A percentile compares a stretch with the other conserved stretches of the same genome.
Evolutionary conservation across 2,113 vertebrate species (phyloP).

Genomic region (Desmodus rotundus): DNA sequence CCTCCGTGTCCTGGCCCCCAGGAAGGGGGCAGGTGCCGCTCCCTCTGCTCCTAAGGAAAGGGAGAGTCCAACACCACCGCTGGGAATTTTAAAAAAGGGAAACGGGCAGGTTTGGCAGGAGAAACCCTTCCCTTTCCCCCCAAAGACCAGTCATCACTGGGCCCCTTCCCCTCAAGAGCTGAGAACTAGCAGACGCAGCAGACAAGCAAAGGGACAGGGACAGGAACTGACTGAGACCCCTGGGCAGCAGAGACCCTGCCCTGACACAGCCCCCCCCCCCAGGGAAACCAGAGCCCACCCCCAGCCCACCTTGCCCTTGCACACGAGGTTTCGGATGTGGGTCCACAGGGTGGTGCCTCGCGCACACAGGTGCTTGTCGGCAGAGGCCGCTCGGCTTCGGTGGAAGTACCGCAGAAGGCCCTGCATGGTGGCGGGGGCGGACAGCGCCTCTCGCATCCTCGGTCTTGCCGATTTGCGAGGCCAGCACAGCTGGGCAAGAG

Average conservation of each 20-base stretch:
- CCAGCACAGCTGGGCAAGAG: neutral
- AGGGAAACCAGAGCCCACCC: neutral
- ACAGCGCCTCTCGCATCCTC: conserved; percentile 65
- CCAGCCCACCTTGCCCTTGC: conserved; percentile 76
- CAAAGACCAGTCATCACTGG: accelerated
- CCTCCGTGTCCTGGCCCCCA: neutral
- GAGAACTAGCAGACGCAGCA: neutral
- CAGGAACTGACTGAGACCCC: accelerated
- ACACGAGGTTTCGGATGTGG: conserved; percentile 49
- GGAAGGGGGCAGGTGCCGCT: neutral
- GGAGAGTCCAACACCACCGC: accelerated
- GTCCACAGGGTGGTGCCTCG: conserved; percentile 64
- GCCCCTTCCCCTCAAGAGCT: neutral
- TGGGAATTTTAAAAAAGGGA: neutral
- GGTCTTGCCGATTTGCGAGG: neutral
- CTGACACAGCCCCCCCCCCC: neutral
- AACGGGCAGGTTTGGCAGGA: neutral
- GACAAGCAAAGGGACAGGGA: neutral
- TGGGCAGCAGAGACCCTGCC: neutral
- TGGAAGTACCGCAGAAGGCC: conserved; percentile 71
- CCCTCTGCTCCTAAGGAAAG: neutral
- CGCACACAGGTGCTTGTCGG: neutral
- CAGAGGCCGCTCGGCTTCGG: neutral
- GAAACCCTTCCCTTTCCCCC: neutral
- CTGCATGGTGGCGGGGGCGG: conserved; percentile 53